Base-by-base conservation (phyloP, 2,113 vertebrate genomes). In the Zosterops hypoxanthus region DNA sequence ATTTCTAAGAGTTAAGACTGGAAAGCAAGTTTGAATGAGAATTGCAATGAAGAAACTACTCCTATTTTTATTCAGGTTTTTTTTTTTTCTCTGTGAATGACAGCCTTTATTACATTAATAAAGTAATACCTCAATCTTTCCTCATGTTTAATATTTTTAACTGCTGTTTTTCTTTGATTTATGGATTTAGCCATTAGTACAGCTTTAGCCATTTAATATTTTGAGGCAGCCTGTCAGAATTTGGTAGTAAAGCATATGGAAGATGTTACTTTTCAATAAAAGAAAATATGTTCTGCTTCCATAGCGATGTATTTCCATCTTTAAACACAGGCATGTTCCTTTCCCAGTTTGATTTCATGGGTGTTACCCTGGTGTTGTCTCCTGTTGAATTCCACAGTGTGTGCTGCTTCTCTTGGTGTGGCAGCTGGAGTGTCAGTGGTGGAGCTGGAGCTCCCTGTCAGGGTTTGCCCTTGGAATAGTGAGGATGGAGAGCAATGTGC, bases 331-430 rank as follows among this genome's bases (percentile, higher is more conserved):
- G 9, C 9, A 2, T 3, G 25, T 29, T 65, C 22, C n/a, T 81
- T 59, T 77, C 11, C 8, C 8, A 5, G 11, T n/a, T 36, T 4
- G n/a, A 10, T 65, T 65, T 25, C 34, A 7, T 47, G 53, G 0
- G 31, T 61, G 0, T n/a, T 73, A 5, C 36, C 8, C 36, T n/a
- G 5, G 9, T 57, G 42, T 21, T 66, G 21, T 52, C 7, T 61
- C 14, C 11, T 31, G 36, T 2, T 25, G 1, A 9, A 2, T 56
- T 49, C 3, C 41, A 20, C 3, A 3, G 9, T 20, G 12, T 36
- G 5, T 70, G 31, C 36, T 59, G 19, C 2, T 31, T 78, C 75
- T 50, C 49, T 22, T 50, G 41, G 6, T 23, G 42, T 52, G 19
- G 31, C 59, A 59, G 22, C 24, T 53, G 63, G 18, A 24, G 8